Conservation (phyloP, 2,113 vertebrate species). For the Holacanthus passer region DNA sequence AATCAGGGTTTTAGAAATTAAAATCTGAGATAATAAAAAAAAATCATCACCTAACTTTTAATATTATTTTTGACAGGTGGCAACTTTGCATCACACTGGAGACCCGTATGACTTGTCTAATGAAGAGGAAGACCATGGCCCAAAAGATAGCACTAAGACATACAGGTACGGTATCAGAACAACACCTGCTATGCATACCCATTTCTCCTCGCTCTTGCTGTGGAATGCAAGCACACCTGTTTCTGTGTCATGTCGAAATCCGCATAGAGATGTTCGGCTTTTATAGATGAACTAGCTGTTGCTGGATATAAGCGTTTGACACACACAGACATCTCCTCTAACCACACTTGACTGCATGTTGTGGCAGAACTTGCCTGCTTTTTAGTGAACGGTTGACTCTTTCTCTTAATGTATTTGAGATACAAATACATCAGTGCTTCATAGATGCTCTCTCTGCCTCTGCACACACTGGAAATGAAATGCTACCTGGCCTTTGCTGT, state of each 20-base stretch:
- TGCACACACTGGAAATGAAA: conserved; percentile 56
- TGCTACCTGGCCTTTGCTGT: conserved; percentile 33
- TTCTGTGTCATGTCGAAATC: conserved; percentile 52
- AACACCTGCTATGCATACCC: conserved; percentile 26
- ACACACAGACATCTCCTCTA: conserved; percentile 45
- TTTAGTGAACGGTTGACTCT: conserved; percentile 29
- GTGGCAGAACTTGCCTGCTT: conserved; percentile 49
- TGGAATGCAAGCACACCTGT: conserved; percentile 61
- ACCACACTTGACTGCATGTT: conserved; percentile 72
- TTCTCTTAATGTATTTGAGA: conserved; percentile 54
- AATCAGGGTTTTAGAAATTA: too few relatives aligned
- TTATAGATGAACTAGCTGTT: conserved; percentile 47
- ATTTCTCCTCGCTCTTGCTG: conserved; percentile 53
- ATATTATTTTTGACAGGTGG: conserved; percentile 45
- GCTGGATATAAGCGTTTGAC: conserved; percentile 44
- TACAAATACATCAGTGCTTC: conserved; percentile 65
- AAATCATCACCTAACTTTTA: not conserved
- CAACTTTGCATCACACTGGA: conserved; percentile 75
- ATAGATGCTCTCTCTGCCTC: conserved; percentile 34
- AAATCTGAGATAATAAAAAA: not conserved
- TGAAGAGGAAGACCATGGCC: conserved; percentile 78
- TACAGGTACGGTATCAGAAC: conserved; percentile 80
- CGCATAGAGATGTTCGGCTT: conserved; percentile 55
- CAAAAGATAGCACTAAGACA: conserved; percentile 84
- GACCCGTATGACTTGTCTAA: conserved; percentile 83